A percentile compares a stretch with the other conserved stretches of the same genome.
These are phyloP conservation scores for Antechinus flavipes DNA, from an alignment of 2,113 vertebrate genomes.

Conservation along the genomic window DNA sequence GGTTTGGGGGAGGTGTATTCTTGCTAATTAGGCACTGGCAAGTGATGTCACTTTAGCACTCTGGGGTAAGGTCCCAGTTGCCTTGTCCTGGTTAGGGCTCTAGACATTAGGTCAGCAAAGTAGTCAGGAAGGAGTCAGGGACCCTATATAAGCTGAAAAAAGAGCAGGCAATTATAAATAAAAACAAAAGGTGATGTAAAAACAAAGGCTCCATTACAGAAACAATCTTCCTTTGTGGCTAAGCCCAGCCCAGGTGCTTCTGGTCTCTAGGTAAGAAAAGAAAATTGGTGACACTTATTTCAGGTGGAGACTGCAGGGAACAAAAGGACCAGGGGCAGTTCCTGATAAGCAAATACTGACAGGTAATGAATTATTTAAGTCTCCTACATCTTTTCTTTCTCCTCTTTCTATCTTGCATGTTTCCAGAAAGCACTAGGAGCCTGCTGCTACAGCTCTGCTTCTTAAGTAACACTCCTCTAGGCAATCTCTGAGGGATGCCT, in stretches of 20 bases:
- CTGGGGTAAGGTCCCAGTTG: not conserved
- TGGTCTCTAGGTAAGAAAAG: not conserved
- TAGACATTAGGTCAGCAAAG: not conserved
- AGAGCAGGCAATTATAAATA: not conserved
- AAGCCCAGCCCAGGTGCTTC: not conserved
- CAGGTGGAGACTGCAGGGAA: not conserved
- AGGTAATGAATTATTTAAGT: not conserved
- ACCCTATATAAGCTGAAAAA: not conserved
- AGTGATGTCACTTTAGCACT: not conserved
- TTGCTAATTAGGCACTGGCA: not conserved
- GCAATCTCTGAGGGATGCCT: not conserved
- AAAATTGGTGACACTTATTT: not conserved
- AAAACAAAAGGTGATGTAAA: not conserved
- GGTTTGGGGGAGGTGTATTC: not conserved
- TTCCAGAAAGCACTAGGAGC: not conserved
- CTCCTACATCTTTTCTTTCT: not conserved
- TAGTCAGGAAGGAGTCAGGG: not conserved
- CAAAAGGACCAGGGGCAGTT: not conserved
- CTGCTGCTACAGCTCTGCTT: not conserved
- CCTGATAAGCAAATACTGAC: not conserved
- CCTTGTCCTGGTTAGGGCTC: not conserved
- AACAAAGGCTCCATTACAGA: not conserved
- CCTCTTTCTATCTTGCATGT: not conserved
- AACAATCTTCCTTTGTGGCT: not conserved
- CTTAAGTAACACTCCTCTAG: not conserved